Conservation (phyloP, 2,113 vertebrate genomes). For the Xenus cinereus region DNA sequence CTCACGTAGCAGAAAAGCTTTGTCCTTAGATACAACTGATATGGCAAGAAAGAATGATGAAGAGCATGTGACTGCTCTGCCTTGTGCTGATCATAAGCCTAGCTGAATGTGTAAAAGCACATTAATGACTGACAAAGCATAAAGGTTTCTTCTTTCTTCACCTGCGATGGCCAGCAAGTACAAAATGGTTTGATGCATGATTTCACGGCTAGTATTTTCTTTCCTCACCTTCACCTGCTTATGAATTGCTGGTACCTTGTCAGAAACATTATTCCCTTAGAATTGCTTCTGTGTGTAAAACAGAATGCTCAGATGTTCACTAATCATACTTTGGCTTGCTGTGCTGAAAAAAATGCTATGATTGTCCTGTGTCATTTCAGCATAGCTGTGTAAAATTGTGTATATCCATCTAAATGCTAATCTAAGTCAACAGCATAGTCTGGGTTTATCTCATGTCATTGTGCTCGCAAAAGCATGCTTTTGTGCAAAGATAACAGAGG, state of each 20-base stretch:
- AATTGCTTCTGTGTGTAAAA: not conserved
- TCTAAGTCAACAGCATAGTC: not conserved
- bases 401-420: not conserved
- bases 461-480: not conserved
- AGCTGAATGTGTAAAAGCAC: not conserved
- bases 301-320: not conserved
- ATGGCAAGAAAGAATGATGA: not conserved
- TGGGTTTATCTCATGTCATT: not conserved
- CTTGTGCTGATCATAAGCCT: not conserved
- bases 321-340: not conserved
- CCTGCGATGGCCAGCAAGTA: not conserved
- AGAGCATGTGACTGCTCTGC: not conserved
- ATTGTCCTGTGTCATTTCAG: not conserved
- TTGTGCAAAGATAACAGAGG: not conserved
- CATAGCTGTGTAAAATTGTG: slow-evolving; percentile 3
- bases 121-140: not conserved
- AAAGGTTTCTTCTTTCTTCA: not conserved
- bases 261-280: not conserved
- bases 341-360: not conserved
- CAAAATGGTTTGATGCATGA: not conserved
- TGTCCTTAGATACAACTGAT: not conserved
- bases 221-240: not conserved
- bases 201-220: not conserved
- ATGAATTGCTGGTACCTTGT: not conserved
- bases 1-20: not conserved